Conservation (phyloP, 2,797 vertebrate genomes). For the Artibeus jamaicensis region DNA sequence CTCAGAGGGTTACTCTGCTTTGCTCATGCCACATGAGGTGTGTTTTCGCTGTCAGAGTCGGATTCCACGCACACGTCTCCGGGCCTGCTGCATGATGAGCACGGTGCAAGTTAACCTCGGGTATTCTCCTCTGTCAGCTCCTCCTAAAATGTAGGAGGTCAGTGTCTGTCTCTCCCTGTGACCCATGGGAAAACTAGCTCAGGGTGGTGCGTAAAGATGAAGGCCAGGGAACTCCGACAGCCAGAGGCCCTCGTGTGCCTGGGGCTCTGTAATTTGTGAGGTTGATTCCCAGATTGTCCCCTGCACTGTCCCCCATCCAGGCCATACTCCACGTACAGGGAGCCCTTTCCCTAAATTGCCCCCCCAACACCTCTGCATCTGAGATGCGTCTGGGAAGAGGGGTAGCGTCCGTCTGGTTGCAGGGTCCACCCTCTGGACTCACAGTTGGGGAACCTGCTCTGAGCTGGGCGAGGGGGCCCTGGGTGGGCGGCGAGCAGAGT, state of each 20-base stretch:
- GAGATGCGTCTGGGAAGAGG: neutral
- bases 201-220: neutral
- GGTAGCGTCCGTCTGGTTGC: neutral
- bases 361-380: no score
- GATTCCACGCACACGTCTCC: neutral
- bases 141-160: neutral
- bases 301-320: neutral
- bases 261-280: neutral
- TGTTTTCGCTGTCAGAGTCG: neutral
- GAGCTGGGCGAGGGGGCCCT: neutral
- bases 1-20: neutral
- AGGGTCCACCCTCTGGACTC: neutral
- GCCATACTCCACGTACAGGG: neutral
- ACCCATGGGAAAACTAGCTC: rapidly evolving
- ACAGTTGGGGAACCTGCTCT: neutral
- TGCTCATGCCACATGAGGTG: rapidly evolving
- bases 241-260: neutral
- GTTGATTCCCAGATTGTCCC: neutral
- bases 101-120: rapidly evolving
- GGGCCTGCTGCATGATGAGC: neutral
- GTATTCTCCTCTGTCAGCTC: neutral
- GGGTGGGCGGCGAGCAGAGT: rapidly evolving
- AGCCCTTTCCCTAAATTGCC: neutral
- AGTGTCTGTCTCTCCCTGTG: rapidly evolving
- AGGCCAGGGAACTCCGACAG: neutral